Base-by-base conservation (phyloP, 2,888 invertebrate species). In the Parnassius glacialis region DNA sequence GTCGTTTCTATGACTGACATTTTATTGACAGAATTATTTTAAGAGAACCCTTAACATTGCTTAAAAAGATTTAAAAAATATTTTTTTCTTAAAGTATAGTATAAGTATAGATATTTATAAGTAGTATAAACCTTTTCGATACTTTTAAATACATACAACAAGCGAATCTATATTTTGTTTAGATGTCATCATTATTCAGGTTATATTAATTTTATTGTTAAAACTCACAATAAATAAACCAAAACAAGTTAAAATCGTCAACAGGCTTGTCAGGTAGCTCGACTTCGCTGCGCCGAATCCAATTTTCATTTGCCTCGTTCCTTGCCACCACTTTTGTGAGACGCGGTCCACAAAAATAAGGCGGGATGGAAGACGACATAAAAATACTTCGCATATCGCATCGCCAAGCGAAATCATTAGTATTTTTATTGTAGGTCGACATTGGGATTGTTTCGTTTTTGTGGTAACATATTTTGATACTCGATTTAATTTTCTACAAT, bases 211-310 rank as follows among this genome's bases (percentile, higher is more conserved):
- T 43, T 43, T 43, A 11, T 3, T 10, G 43, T 43, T 43, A 3
- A 43, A 43, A 11, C 43, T 43, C 43, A 43, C n/a, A 13, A 13
- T 13, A 13, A 48, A 48, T 48, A 48, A n/a, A 10, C 9, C 13
- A 52, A 52, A 52, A 61, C 57, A 12, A 34, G 47, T 43, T 61
- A 16, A 10, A 52, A 61, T 42, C 48, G n/a, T 57, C 43, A 42
- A 47, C 51, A 56, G 60, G 61, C 57, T 48, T 10, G 50, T 48
- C 41, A 20, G 53, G 44, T 61, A 55, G 20, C 44, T 45, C 16
- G 13, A 34, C 57, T 52, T 53, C 62, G 52, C 42, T 7, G 12
- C 12, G 43, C 12, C 52, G 41, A 52, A 52, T 25, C 59, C 59
- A 48, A 57, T 10, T 58, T 53, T 44, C 51, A 53, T 53, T 53